Conservation (phyloP, 35 echinoderm and acorn worm genomes). For the Ptychodera flava region DNA sequence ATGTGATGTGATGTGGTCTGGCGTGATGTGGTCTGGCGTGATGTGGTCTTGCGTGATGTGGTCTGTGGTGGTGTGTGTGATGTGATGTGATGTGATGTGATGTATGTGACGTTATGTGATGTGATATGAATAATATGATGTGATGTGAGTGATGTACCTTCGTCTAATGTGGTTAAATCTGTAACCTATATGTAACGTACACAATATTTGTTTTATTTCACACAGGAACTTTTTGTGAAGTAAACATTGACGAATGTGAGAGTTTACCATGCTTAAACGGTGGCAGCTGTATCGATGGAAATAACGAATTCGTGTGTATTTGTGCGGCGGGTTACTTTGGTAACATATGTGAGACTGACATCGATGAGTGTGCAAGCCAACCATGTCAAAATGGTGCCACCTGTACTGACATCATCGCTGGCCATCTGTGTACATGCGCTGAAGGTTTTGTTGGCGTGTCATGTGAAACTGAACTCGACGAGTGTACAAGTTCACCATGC, state of each 20-base stretch:
- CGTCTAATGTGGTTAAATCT: too few species aligned
- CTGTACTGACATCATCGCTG: background rate
- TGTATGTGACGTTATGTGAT: too few species aligned
- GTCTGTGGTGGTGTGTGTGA: too few species aligned
- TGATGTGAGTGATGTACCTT: too few species aligned
- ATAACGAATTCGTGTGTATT: slow-evolving; percentile 22
- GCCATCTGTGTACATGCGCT: background rate
- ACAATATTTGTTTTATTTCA: too few species aligned
- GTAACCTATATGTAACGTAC: too few species aligned
- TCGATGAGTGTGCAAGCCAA: slow-evolving; percentile 8
- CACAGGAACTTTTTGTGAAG: too few species aligned
- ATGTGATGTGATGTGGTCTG: too few species aligned
- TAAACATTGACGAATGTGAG: slow-evolving; percentile 2
- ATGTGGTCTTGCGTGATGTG: too few species aligned
- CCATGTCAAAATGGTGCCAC: background rate
- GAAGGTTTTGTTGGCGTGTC: background rate
- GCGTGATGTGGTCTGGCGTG: too few species aligned
- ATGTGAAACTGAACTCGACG: slow-evolving; percentile 18
- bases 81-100: too few species aligned
- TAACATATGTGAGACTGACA: slow-evolving; percentile 16
- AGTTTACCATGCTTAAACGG: background rate
- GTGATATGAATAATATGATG: too few species aligned
- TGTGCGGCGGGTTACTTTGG: background rate
- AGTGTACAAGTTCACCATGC: slow-evolving; percentile 45
- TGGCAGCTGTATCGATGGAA: slow-evolving; percentile 25